Conservation (phyloP, 2,888 invertebrate genomes). For the Macrosoma leucophasiata region DNA sequence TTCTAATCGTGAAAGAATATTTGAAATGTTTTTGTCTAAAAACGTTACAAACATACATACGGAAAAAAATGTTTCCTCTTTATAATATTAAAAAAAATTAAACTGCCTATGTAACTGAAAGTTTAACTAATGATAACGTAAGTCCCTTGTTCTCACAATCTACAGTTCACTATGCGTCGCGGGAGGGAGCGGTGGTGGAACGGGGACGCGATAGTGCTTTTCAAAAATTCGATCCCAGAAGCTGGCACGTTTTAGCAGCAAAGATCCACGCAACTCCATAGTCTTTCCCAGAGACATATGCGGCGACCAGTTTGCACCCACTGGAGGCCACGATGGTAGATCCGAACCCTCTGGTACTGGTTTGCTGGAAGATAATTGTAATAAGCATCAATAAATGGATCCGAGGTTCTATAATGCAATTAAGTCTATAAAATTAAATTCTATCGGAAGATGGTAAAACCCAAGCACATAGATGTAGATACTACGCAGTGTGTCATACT, state of each 20-base stretch:
- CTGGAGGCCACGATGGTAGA: constrained; percentile 33
- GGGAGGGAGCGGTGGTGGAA: constrained; percentile 8
- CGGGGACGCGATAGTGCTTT: constrained; percentile 18
- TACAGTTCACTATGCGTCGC: constrained; percentile 2
- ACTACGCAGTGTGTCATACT: too few relatives aligned
- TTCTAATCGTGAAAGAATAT: too few relatives aligned
- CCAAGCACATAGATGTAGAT: too few relatives aligned
- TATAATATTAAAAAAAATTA: too few relatives aligned
- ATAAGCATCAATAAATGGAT: too few relatives aligned
- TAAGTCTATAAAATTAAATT: constrained; percentile 27
- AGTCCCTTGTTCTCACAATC: too few relatives aligned
- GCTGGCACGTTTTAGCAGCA: constrained; percentile 26
- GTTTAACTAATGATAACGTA: too few relatives aligned
- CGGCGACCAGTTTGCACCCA: constrained; percentile 25
- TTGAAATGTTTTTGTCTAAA: too few relatives aligned
- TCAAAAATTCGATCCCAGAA: constrained; percentile 32
- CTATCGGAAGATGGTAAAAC: constrained; percentile 27
- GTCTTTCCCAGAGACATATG: constrained; percentile 32
- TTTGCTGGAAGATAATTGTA: constrained; percentile 35
- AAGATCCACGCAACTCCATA: constrained; percentile 26
- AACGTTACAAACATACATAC: too few relatives aligned
- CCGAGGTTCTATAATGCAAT: constrained; percentile 31
- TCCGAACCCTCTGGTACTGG: constrained; percentile 33
- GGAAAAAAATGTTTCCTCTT: too few relatives aligned
- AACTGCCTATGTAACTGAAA: too few relatives aligned